Conservation (phyloP, 1,140 invertebrate species). For the Gryllus bimaculatus region DNA sequence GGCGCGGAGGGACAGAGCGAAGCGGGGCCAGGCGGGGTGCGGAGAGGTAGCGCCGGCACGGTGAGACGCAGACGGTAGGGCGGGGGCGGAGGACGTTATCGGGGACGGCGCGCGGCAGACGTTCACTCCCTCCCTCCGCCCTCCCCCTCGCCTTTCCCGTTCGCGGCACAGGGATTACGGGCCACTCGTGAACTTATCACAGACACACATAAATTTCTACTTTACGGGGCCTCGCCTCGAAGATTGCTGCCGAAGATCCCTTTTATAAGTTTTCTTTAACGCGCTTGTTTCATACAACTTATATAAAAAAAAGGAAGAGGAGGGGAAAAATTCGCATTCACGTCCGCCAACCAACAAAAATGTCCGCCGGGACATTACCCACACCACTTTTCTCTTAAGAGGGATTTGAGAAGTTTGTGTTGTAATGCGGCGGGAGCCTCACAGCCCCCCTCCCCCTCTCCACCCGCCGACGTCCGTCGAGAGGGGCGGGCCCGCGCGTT, state of each 20-base stretch:
- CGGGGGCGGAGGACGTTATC: background rate
- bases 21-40: no score
- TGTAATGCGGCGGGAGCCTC: background rate
- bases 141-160: background rate
- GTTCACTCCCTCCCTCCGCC: background rate
- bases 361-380: constrained; percentile 6
- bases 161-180: constrained; percentile 6
- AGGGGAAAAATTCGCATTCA: constrained; percentile 11
- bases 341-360: background rate
- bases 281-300: constrained; percentile 8
- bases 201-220: constrained; percentile 11
- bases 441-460: no score
- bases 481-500: no score
- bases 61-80: no score
- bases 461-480: no score
- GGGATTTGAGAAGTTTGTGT: constrained; percentile 2
- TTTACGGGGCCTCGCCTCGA: background rate
- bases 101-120: background rate
- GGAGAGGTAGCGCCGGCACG: no score
- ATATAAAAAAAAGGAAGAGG: background rate
- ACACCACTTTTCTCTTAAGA: background rate
- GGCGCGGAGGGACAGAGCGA: no score
- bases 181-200: constrained; percentile 10
- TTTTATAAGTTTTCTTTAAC: background rate
- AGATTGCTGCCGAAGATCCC: constrained; percentile 2